These are phyloP conservation scores for Suillia variegata DNA, from an alignment of 2,888 invertebrate species.

Conservation along the genomic window DNA sequence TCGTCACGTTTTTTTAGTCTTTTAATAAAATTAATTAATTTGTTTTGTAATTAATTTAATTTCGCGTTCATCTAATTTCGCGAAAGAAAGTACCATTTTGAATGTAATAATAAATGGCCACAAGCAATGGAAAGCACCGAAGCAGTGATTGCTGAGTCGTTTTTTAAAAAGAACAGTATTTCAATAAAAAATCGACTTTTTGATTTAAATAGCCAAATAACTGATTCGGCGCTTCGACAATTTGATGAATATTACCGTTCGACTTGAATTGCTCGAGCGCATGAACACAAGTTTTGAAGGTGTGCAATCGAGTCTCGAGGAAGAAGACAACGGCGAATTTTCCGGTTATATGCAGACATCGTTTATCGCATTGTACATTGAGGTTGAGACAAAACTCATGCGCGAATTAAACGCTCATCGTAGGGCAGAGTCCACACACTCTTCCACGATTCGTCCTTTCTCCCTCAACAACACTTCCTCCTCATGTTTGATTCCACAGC, in stretches of 20 bases:
- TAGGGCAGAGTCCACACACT: neutral
- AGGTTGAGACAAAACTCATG: constrained; percentile 2
- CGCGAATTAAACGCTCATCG: neutral
- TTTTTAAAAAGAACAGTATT: neutral
- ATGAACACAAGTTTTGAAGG: constrained; percentile 5
- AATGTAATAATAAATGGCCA: no score
- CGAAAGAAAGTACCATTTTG: no score
- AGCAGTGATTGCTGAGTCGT: neutral
- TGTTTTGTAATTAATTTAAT: no score
- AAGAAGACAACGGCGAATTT: neutral
- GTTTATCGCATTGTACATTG: neutral
- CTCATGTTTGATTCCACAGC: constrained; percentile 5
- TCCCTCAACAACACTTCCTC: constrained; percentile 3
- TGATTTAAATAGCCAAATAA: neutral
- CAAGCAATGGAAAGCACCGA: no score
- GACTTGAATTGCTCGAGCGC: constrained; percentile 8
- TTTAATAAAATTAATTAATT: no score
- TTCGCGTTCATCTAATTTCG: no score
- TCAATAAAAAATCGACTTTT: neutral
- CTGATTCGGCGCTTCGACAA: neutral
- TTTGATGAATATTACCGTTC: constrained; percentile 11
- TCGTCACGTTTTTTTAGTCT: no score
- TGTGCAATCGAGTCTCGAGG: constrained; percentile 10
- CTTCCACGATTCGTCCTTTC: constrained; percentile 9
- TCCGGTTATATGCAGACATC: neutral